Percentiles rank a stretch among this genome's conserved stretches.
Conservation (phyloP, 2,888 invertebrate genomes). For the Synergus laeviventris region DNA sequence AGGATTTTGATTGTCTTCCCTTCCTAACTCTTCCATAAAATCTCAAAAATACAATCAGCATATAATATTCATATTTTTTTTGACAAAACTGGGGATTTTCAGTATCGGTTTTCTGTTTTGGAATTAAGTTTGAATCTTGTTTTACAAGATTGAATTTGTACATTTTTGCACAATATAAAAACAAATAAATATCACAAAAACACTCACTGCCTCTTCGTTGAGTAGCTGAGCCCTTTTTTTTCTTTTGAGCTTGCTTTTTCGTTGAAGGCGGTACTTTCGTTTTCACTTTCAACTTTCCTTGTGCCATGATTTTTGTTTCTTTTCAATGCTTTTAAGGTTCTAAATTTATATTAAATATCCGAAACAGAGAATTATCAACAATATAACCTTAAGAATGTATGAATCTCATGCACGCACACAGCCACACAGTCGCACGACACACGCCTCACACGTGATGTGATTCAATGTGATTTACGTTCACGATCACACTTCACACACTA, state of each 20-base stretch:
- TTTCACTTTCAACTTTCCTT: constrained; percentile 84
- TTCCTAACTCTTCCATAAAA: no score
- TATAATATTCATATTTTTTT: neutral
- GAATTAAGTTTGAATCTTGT: no score
- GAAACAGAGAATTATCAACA: neutral
- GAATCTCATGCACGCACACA: no score
- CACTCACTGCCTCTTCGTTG: constrained; percentile 81
- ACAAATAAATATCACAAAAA: no score
- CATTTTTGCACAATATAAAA: no score
- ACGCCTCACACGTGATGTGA: neutral
- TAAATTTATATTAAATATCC: neutral
- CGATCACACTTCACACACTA: neutral
- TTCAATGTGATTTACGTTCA: neutral
- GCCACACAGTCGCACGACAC: neutral
- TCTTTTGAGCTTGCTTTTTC: constrained; percentile 74
- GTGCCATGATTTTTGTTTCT: constrained; percentile 78
- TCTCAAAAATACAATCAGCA: neutral
- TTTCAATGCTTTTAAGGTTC: neutral
- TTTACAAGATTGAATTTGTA: no score
- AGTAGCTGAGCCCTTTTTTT: constrained; percentile 78
- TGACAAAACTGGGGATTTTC: no score
- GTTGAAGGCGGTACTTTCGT: constrained; percentile 79
- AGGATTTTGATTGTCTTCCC: neutral
- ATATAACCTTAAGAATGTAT: neutral
- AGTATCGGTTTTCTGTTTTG: no score